These are phyloP conservation scores for Platichthys stellatus DNA, from an alignment of 2,113 vertebrate genomes.

Conservation along the genomic window DNA sequence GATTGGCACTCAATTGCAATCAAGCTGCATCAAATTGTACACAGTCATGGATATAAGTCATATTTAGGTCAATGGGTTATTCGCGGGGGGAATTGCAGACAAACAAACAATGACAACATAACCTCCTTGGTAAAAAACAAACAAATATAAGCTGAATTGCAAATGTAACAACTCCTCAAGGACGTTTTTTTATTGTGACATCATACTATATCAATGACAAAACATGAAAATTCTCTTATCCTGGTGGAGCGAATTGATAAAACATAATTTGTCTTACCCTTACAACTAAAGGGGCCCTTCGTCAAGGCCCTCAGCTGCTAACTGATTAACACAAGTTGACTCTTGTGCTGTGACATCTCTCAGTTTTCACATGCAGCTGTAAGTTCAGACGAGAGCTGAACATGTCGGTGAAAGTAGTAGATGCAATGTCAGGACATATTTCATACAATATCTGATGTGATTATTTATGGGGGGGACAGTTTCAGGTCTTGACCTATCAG, in stretches of 20 bases:
- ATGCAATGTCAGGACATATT: slow-evolving; percentile 41
- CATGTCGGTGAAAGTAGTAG: slow-evolving; percentile 23
- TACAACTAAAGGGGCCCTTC: slow-evolving; percentile 15
- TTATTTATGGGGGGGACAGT: slow-evolving; percentile 39
- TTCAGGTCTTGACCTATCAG: slow-evolving; percentile 49
- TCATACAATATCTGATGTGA: slow-evolving; percentile 34
- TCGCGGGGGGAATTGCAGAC: too few species aligned
- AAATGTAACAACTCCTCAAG: neutral
- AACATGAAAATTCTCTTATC: neutral
- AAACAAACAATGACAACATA: too few species aligned
- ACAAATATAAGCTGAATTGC: neutral
- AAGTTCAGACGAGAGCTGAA: slow-evolving; percentile 20
- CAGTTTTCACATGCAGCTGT: slow-evolving; percentile 5
- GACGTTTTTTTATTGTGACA: neutral
- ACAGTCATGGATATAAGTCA: too few species aligned
- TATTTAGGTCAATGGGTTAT: too few species aligned
- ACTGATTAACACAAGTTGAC: slow-evolving; percentile 35
- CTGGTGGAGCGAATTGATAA: neutral
- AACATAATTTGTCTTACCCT: neutral
- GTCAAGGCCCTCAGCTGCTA: slow-evolving; percentile 21
- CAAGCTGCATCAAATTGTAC: too few species aligned
- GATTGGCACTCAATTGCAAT: too few species aligned
- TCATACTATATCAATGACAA: neutral
- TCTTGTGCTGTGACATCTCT: slow-evolving; percentile 4
- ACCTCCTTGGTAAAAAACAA: neutral